phyloP scores from a whole-genome alignment of 2,888 invertebrate species.

The Leucania comma region DNA sequence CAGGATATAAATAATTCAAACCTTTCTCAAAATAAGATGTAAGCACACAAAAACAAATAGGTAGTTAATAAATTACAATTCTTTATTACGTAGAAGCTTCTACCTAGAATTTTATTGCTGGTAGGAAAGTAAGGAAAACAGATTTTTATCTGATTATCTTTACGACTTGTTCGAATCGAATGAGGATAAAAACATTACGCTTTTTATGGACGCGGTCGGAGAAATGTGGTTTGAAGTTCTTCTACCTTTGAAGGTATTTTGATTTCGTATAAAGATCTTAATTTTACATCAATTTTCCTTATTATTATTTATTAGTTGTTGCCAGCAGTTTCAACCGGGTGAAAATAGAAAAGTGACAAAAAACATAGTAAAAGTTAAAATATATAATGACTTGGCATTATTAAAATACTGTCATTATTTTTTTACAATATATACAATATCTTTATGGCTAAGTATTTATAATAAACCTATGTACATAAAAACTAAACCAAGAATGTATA shows the following conservation, averaged over 20 bases:
- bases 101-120: conserved; percentile 37
- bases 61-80: conserved; percentile 14
- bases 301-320: too few relatives aligned
- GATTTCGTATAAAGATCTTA: background rate
- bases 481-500: too few relatives aligned
- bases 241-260: background rate
- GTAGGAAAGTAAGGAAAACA: conserved; percentile 31
- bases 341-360: too few relatives aligned
- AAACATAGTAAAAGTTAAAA: too few relatives aligned
- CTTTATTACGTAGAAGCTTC: conserved; percentile 28
- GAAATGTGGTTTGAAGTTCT: background rate
- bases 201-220: conserved; percentile 30
- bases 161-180: conserved; percentile 44
- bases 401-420: too few relatives aligned
- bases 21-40: background rate
- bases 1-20: background rate
- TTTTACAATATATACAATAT: too few relatives aligned
- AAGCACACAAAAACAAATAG: conserved; percentile 17
- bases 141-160: conserved; percentile 53
- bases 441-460: too few relatives aligned
- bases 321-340: too few relatives aligned
- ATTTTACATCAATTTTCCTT: too few relatives aligned
- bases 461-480: too few relatives aligned
- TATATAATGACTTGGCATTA: too few relatives aligned
- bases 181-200: conserved; percentile 45